Evolutionary conservation across 2,888 invertebrate genomes (phyloP).

Genomic region (Tortrix viridana): DNA sequence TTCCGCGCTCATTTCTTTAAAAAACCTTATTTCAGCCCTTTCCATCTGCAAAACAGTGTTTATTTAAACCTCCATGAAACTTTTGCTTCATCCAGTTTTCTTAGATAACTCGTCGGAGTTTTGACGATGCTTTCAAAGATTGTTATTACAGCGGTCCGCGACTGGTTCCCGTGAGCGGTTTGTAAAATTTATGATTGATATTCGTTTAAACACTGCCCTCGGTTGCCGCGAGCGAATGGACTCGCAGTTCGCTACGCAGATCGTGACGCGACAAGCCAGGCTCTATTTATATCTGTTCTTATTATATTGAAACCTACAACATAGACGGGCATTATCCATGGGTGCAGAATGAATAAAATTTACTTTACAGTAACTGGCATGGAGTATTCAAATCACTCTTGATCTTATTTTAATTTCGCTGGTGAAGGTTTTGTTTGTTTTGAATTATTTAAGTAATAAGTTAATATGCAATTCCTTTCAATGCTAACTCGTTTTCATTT

Average conservation of each 20-base stretch:
- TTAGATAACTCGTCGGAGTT: slow-evolving; percentile 9
- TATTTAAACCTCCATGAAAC: slow-evolving; percentile 24
- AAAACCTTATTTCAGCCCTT: slow-evolving; percentile 47
- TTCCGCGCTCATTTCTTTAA: slow-evolving; percentile 47
- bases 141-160: slow-evolving; percentile 39
- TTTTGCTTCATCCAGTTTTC: slow-evolving; percentile 24
- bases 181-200: slow-evolving; percentile 52
- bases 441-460: too few species aligned
- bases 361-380: neutral
- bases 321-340: slow-evolving; percentile 10
- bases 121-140: slow-evolving; percentile 37
- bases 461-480: too few species aligned
- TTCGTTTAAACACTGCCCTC: slow-evolving; percentile 45
- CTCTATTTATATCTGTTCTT: slow-evolving; percentile 27
- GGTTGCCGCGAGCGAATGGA: slow-evolving; percentile 44
- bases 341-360: slow-evolving; percentile 11
- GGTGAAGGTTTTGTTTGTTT: too few species aligned
- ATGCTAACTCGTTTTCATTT: neutral
- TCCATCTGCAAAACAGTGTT: slow-evolving; percentile 44
- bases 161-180: slow-evolving; percentile 44
- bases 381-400: too few species aligned
- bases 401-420: too few species aligned
- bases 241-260: slow-evolving; percentile 52
- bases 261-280: slow-evolving; percentile 52
- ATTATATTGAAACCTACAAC: slow-evolving; percentile 19